phyloP scores from a whole-genome alignment of 1,140 invertebrate genomes.

The Macrobrachium nipponense region DNA sequence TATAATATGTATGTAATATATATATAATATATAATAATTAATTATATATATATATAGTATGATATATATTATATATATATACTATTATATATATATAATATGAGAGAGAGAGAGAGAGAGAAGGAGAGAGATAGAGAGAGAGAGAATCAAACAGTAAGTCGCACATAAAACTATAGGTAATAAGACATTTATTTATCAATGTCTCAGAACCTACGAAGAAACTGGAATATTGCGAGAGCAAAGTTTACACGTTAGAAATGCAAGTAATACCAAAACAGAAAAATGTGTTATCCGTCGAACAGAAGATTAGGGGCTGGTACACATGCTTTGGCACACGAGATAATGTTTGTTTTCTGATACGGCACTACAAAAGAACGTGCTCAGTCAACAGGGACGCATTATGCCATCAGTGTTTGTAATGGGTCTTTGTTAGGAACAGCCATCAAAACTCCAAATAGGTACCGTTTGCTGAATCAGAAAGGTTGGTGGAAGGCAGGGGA shows the following conservation, averaged over 20 bases:
- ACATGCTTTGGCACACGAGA: too few relatives aligned
- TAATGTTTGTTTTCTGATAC: background rate
- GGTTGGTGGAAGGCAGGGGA: background rate
- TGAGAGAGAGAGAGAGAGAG: slow-evolving; percentile 5
- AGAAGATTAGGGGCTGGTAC: too few relatives aligned
- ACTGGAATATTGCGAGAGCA: too few relatives aligned
- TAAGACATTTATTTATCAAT: too few relatives aligned
- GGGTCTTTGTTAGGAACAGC: too few relatives aligned
- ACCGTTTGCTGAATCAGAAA: too few relatives aligned
- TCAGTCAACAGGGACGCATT: background rate
- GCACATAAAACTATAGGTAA: too few relatives aligned
- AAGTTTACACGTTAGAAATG: too few relatives aligned
- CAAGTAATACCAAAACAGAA: background rate
- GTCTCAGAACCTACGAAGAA: too few relatives aligned
- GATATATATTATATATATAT: slow-evolving; percentile 32
- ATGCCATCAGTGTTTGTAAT: background rate
- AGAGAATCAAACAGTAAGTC: background rate
- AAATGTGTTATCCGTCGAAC: too few relatives aligned
- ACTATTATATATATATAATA: background rate
- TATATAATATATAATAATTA: background rate
- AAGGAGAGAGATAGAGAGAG: background rate
- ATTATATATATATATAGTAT: slow-evolving; percentile 37
- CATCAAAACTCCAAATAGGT: too few relatives aligned
- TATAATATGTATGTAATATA: slow-evolving; percentile 33
- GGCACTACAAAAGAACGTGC: background rate